Base-by-base conservation (phyloP, 2,113 vertebrate genomes). In the Dromiciops gliroides region DNA sequence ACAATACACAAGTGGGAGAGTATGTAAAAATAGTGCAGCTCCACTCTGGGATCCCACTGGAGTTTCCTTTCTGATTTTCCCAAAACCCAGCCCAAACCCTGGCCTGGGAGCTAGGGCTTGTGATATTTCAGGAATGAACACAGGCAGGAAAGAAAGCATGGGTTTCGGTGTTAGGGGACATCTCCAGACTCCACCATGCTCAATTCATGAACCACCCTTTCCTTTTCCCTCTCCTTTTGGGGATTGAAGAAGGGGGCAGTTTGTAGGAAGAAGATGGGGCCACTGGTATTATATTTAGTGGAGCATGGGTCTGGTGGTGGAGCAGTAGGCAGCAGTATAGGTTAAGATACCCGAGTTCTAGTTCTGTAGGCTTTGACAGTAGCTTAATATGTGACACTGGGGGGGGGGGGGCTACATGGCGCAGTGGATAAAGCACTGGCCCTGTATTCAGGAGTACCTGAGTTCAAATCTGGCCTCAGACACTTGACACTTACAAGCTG, bases 1-100 rank as follows among this genome's bases (percentile, higher is more conserved):
- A 95, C 92, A 97, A 93, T 94, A 75, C n/a, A 95, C 24, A 89
- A 93, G 90, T 93, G 96, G 91, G 90, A 96, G 91, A 95, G 95
- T 97, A 91, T 31, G 16, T 92, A 93, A 95, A 92, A 96, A 93
- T 96, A 95, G 97, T 49, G 89, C 24, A 90, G 16, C 19, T 83
- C n/a, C 44, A 19, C n/a, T 44, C n/a, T 83, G 67, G 67, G n/a
- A 83, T 83, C 67, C n/a, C 16, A 44, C n/a, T 83, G 67, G 67
- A 83, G 67, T 44, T 83, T 83, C n/a, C n/a, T 83, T 23, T 83
- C 67, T 83, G n/a, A 83, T 83, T 83, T 83, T 83, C 67, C 37
- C 67, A 83, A 83, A 83, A 83, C 19, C 37, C 16, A 83, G 19
- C 37, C 37, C 67, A 83, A n/a, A 2, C 67, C 67, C n/a, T 83